Conservation (phyloP, 2,113 vertebrate genomes). For the Pardalotus punctatus region DNA sequence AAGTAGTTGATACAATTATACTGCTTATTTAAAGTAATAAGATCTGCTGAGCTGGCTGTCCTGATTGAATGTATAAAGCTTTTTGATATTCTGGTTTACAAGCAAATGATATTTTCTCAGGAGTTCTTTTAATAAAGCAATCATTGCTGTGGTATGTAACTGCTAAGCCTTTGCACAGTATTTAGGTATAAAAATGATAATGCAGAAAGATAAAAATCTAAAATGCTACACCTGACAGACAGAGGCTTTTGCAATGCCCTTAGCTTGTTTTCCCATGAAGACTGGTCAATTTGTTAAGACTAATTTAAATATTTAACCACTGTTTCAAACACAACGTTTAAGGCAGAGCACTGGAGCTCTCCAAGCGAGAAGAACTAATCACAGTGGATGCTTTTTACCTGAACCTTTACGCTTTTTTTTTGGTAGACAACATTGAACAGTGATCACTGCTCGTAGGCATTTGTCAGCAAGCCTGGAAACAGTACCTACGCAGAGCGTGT, state of each 20-base stretch:
- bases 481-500: rapidly evolving
- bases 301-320: not conserved
- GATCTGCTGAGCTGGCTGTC: not conserved
- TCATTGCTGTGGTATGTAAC: not conserved
- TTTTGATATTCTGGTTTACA: not conserved
- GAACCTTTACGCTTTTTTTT: not conserved
- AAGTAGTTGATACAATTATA: not conserved
- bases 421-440: not conserved
- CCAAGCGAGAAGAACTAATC: not conserved
- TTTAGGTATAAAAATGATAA: not conserved
- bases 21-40: not conserved
- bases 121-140: not conserved
- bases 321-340: not conserved
- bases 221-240: not conserved
- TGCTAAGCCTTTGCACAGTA: not conserved
- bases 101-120: not conserved
- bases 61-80: not conserved
- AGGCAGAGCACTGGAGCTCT: not conserved
- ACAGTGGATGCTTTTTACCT: not conserved
- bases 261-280: not conserved
- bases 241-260: not conserved
- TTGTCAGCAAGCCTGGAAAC: not conserved
- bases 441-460: not conserved
- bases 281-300: not conserved
- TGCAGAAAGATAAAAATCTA: not conserved